phyloP scores from a whole-genome alignment of 2,888 invertebrate species.

The Thelaira solivaga region DNA sequence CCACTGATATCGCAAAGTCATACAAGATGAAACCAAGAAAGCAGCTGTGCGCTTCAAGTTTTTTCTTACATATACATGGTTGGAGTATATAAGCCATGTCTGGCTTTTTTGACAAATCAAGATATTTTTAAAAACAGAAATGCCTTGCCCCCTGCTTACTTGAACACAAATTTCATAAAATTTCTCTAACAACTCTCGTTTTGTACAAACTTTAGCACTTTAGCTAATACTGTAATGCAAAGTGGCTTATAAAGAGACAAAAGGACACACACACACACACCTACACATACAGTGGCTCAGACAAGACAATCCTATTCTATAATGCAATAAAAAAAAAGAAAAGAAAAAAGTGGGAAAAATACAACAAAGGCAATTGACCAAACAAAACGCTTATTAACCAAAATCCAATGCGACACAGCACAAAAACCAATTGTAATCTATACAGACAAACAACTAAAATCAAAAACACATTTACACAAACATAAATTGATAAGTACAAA shows the following conservation, averaged over 20 bases:
- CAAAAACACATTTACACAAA: background rate
- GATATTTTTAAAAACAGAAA: too few species aligned
- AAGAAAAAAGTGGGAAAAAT: background rate
- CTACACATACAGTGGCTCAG: too few species aligned
- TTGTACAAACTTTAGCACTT: background rate
- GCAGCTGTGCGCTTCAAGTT: too few species aligned
- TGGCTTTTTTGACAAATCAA: too few species aligned
- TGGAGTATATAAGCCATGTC: too few species aligned
- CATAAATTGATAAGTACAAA: background rate
- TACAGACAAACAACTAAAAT: background rate
- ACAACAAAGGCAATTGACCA: slow-evolving; percentile 36
- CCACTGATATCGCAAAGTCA: too few species aligned
- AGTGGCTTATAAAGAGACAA: background rate
- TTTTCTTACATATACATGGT: too few species aligned
- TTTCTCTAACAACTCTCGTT: background rate
- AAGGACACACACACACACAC: too few species aligned
- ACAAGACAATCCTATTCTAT: slow-evolving; percentile 25
- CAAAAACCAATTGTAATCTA: slow-evolving; percentile 40
- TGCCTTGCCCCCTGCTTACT: background rate
- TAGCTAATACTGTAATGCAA: background rate
- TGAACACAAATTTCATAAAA: background rate
- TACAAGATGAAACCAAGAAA: too few species aligned
- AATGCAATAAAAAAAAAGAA: background rate
- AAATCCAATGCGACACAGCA: slow-evolving; percentile 37
- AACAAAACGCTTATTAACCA: slow-evolving; percentile 46